A percentile compares a stretch with the other conserved stretches of the same genome.
Evolutionary conservation across 53 echinoderm and acorn worm species (phyloP).

Genomic region (Henricia sp.): DNA sequence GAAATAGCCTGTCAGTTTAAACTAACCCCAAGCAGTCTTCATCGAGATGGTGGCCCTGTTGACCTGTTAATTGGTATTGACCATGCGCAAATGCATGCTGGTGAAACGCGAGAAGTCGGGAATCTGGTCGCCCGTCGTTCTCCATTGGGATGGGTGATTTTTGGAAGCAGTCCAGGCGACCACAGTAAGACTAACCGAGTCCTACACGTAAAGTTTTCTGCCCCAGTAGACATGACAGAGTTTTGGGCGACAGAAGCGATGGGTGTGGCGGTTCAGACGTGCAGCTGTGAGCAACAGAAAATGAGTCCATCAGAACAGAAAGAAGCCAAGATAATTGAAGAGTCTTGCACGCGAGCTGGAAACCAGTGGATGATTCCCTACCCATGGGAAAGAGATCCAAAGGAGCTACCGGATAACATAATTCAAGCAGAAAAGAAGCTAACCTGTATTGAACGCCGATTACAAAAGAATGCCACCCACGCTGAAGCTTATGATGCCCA

Average conservation of each 20-base stretch:
- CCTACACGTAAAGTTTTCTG: slow-evolving; percentile 51
- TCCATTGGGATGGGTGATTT: slow-evolving; percentile 68
- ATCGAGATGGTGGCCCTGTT: slow-evolving; percentile 35
- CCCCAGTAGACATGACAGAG: slow-evolving; percentile 55
- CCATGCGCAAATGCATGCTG: slow-evolving; percentile 42
- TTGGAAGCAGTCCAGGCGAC: slow-evolving; percentile 29
- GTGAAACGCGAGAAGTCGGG: slow-evolving; percentile 34
- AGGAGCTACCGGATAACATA: slow-evolving; percentile 60
- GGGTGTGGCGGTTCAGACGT: neutral
- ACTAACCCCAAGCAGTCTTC: neutral
- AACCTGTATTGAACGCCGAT: slow-evolving; percentile 42
- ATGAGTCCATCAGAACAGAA: slow-evolving; percentile 40
- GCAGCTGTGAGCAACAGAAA: slow-evolving; percentile 5
- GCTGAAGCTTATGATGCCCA: slow-evolving; percentile 57
- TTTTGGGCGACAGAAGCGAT: slow-evolving; percentile 65
- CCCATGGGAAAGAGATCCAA: slow-evolving; percentile 67
- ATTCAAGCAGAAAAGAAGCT: slow-evolving; percentile 54
- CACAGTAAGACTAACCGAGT: slow-evolving; percentile 17
- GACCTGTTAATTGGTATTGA: slow-evolving; percentile 53
- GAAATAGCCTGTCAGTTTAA: slow-evolving; percentile 15
- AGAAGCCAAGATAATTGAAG: no score
- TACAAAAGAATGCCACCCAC: slow-evolving; percentile 51
- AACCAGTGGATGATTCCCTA: slow-evolving; percentile 69
- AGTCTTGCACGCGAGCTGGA: slow-evolving; percentile 52
- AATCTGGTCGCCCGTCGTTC: slow-evolving; percentile 53